Conservation (phyloP, 2,888 invertebrate species). For the Volucella inflata region DNA sequence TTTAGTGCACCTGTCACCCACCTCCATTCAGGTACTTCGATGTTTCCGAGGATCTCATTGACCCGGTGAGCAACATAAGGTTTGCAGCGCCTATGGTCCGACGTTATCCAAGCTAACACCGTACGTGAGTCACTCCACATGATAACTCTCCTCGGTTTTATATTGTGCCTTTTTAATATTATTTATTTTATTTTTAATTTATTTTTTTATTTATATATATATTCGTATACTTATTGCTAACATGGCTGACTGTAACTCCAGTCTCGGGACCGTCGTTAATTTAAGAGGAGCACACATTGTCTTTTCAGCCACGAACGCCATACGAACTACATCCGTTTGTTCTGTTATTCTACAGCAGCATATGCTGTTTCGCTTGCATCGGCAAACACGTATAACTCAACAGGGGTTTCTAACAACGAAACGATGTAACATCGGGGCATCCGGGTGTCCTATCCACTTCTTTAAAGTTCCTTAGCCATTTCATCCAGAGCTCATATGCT, state of each 20-base stretch:
- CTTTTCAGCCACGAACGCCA: conserved; percentile 36
- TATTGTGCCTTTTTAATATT: conserved; percentile 21
- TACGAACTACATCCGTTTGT: background rate
- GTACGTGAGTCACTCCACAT: conserved; percentile 56
- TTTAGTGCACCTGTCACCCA: no score
- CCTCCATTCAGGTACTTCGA: background rate
- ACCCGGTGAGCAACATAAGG: conserved; percentile 75
- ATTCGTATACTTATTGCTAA: no score
- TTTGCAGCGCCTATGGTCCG: no score
- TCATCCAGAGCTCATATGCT: conserved; percentile 15
- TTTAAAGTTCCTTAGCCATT: conserved; percentile 18
- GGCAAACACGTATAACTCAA: conserved; percentile 54
- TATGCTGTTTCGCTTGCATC: conserved; percentile 48
- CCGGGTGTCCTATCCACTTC: background rate
- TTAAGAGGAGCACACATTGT: conserved; percentile 23
- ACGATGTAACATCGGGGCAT: conserved; percentile 15
- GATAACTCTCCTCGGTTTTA: background rate
- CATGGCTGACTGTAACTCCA: conserved; percentile 40
- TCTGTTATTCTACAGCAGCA: no score
- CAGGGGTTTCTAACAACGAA: conserved; percentile 5
- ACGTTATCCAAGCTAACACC: conserved; percentile 60
- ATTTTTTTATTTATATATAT: no score
- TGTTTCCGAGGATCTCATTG: conserved; percentile 33
- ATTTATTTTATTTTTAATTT: no score
- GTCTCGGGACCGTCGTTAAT: background rate